Conservation (phyloP, 2,113 vertebrate species). For the Chamaetylas fuelleborni region DNA sequence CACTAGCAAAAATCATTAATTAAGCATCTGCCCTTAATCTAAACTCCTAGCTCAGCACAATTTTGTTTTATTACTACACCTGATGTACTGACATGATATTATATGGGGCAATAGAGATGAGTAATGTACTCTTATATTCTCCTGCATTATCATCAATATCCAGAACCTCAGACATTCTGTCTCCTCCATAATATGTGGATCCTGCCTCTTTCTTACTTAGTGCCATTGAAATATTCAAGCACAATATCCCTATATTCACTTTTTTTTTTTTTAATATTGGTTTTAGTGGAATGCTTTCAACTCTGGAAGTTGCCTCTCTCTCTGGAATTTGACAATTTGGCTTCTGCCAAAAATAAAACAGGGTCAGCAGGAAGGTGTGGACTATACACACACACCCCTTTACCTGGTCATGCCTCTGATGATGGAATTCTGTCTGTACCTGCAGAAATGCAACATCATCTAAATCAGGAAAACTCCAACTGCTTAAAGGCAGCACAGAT, state of each 20-base stretch:
- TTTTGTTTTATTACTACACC: neutral
- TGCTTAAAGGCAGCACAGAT: neutral
- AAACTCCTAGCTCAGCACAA: neutral
- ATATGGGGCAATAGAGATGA: neutral
- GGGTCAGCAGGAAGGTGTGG: neutral
- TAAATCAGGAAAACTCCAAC: neutral
- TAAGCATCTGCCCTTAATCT: neutral
- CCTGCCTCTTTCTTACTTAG: neutral
- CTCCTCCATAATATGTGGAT: neutral
- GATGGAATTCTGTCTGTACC: neutral
- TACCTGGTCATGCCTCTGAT: neutral
- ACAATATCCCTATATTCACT: neutral
- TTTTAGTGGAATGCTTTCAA: neutral
- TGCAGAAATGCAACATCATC: neutral
- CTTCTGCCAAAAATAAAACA: neutral
- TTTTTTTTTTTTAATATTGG: rapidly evolving
- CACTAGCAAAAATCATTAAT: neutral
- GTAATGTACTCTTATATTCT: neutral
- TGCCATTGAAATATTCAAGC: neutral
- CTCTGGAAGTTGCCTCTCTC: neutral
- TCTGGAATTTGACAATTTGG: neutral
- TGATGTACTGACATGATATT: neutral
- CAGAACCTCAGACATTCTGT: neutral
- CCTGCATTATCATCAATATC: neutral
- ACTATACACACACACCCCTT: neutral